Evolutionary conservation across 1,140 invertebrate species (phyloP).

Genomic region (Zaprionus tsacasi): DNA sequence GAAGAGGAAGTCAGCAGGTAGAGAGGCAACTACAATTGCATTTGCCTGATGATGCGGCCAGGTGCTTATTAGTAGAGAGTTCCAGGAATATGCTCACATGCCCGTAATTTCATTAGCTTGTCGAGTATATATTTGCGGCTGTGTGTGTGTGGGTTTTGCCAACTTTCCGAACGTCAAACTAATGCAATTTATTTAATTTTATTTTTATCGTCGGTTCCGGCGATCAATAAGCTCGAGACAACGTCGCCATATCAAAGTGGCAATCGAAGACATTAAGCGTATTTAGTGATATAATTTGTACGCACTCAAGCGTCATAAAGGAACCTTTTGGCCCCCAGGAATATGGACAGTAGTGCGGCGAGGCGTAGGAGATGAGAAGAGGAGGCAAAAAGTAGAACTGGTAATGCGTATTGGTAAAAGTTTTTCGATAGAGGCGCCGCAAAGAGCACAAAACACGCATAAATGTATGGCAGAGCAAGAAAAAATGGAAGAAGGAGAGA

Average conservation of each 20-base stretch:
- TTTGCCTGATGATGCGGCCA: constrained; percentile 38
- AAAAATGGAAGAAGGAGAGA: not conserved
- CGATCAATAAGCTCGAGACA: constrained; percentile 22
- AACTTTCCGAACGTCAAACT: constrained; percentile 14
- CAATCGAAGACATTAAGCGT: constrained; percentile 68
- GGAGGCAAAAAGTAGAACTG: constrained; percentile 10
- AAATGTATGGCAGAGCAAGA: constrained; percentile 32
- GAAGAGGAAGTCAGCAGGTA: too few species aligned
- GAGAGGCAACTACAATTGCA: constrained; percentile 21
- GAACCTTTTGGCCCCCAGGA: not conserved
- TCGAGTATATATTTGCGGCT: constrained; percentile 17
- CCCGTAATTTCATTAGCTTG: constrained; percentile 57
- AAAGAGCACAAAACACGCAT: constrained; percentile 54
- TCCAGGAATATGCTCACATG: constrained; percentile 17
- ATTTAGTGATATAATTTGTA: constrained; percentile 77
- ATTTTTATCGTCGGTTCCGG: constrained; percentile 63
- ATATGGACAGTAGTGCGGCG: not conserved
- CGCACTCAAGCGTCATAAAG: constrained; percentile 73
- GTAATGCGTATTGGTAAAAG: constrained; percentile 53
- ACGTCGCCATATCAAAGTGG: constrained; percentile 59
- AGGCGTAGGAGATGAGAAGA: not conserved
- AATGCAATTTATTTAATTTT: constrained; percentile 62
- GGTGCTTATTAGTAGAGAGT: constrained; percentile 25
- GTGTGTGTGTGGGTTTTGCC: not conserved
- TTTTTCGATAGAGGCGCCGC: constrained; percentile 59